phyloP scores from a whole-genome alignment of 2,888 invertebrate genomes.

The Neoaliturus tenellus region DNA sequence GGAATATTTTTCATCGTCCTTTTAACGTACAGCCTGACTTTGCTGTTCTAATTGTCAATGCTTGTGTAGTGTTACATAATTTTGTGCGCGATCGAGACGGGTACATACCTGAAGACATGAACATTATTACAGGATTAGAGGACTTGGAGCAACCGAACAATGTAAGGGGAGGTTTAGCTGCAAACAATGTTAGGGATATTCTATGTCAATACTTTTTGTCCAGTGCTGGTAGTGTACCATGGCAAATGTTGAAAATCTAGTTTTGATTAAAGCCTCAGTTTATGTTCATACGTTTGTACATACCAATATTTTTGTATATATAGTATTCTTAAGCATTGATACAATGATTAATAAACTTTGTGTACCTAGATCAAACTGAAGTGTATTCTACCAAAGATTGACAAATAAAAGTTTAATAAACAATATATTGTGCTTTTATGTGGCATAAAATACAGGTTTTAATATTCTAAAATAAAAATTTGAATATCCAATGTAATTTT shows the following conservation, averaged over 20 bases:
- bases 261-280: too few species aligned
- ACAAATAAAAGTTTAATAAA: too few species aligned
- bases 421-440: too few species aligned
- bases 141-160: constrained; percentile 39
- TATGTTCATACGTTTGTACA: too few species aligned
- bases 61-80: constrained; percentile 64
- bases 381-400: too few species aligned
- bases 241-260: constrained; percentile 39
- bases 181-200: constrained; percentile 62
- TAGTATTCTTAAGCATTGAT: too few species aligned
- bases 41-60: constrained; percentile 67
- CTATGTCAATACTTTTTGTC: constrained; percentile 22
- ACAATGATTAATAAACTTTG: too few species aligned
- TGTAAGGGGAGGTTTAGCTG: constrained; percentile 58
- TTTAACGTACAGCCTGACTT: constrained; percentile 66
- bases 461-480: too few species aligned
- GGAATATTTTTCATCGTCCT: constrained; percentile 69
- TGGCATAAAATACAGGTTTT: too few species aligned
- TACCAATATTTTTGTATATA: too few species aligned
- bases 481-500: too few species aligned
- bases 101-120: constrained; percentile 61
- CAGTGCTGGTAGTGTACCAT: constrained; percentile 18
- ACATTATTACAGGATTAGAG: constrained; percentile 57
- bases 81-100: constrained; percentile 62
- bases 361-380: too few species aligned